phyloP scores from a whole-genome alignment of 2,888 invertebrate species.

The Trachelus iudaicus region DNA sequence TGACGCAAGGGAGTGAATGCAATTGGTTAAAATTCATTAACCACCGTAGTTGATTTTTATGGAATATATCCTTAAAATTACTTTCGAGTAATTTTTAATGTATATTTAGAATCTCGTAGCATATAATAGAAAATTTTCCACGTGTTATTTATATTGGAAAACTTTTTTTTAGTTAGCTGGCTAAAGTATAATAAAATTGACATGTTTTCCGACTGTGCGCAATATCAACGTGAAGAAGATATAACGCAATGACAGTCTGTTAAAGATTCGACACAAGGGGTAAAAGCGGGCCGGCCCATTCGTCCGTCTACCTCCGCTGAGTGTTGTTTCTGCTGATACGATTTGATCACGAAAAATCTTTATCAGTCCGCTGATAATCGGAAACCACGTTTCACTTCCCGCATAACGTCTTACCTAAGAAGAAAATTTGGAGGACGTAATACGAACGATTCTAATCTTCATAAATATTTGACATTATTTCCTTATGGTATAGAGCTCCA shows the following conservation, averaged over 20 bases:
- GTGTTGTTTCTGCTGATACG: not conserved
- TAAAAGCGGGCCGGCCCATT: not conserved
- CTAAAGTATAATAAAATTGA: not conserved
- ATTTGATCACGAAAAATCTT: not conserved
- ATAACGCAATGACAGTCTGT: not conserved
- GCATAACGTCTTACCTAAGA: not conserved
- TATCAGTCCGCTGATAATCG: not conserved
- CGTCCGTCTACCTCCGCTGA: not conserved
- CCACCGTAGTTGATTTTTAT: not conserved
- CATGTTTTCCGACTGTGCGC: not conserved
- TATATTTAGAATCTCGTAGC: not conserved
- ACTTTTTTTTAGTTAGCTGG: not conserved
- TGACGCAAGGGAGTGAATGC: not conserved
- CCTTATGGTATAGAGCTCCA: not conserved
- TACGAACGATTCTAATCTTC: not conserved
- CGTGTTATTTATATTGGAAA: not conserved
- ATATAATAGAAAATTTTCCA: not conserved
- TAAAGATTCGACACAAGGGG: not conserved
- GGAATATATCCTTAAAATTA: not conserved
- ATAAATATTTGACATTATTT: not conserved
- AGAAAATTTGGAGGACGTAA: not conserved
- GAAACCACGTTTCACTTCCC: not conserved
- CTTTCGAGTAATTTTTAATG: not conserved
- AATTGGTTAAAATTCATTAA: not conserved
- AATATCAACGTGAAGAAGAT: not conserved